Percentiles rank a stretch among this genome's conserved stretches.
phyloP scores from a whole-genome alignment of 2,797 vertebrate species.

The Craterocephalus amniculus region DNA sequence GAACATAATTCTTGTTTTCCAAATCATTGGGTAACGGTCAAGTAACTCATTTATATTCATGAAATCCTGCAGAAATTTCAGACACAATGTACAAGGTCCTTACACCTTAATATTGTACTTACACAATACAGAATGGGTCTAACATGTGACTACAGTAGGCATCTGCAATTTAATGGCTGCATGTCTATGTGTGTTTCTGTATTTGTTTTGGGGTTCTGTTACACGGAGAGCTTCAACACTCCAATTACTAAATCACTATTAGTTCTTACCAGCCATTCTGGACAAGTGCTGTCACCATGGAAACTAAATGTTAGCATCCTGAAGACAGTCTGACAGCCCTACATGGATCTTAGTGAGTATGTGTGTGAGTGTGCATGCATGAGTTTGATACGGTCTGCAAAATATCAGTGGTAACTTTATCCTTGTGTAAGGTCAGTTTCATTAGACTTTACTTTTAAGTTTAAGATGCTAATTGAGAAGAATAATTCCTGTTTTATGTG shows the following conservation, averaged over 20 bases:
- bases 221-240: constrained; percentile 54
- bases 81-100: constrained; percentile 21
- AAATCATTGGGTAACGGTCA: neutral
- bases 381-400: constrained; percentile 38
- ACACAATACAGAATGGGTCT: constrained; percentile 46
- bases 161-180: constrained; percentile 26
- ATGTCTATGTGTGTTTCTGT: constrained; percentile 26
- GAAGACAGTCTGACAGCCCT: constrained; percentile 63
- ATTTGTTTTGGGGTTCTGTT: constrained; percentile 34
- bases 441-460: constrained; percentile 10
- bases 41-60: constrained; percentile 17
- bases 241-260: constrained; percentile 61
- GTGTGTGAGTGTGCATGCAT: constrained; percentile 43
- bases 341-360: constrained; percentile 40
- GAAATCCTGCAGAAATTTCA: constrained; percentile 32
- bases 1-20: constrained; percentile 16
- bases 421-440: constrained; percentile 30
- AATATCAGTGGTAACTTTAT: constrained; percentile 11
- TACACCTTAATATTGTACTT: constrained; percentile 34
- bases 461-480: constrained; percentile 18
- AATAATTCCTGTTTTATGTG: constrained; percentile 1
- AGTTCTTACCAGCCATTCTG: constrained; percentile 55
- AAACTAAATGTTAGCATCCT: constrained; percentile 72
- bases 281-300: constrained; percentile 74
- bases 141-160: constrained; percentile 37